Base-by-base conservation (phyloP, 2,797 vertebrate genomes). In the Triplophysa bombifrons region DNA sequence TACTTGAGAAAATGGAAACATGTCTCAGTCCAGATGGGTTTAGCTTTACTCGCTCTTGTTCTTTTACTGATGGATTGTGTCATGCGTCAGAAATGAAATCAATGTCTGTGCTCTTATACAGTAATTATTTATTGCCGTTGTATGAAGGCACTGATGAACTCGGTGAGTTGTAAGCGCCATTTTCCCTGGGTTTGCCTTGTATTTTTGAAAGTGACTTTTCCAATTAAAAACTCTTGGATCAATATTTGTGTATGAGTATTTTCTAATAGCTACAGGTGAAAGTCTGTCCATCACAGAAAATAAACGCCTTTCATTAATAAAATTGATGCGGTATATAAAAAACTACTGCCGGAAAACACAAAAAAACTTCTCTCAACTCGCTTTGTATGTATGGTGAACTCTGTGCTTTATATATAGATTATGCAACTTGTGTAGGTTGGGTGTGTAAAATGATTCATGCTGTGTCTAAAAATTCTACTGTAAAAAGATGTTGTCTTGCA, bases 161-260 rank as follows among this genome's bases (percentile, higher is more conserved):
- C 74, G 84, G 65, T 86, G 87, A 85, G 86, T 63, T 84, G 80
- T 88, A 89, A 88, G 85, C 88, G 80, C 87, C 87, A 87, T 83
- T 87, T 87, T 79, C 88, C 88, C 84, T 88, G 88, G 87, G 84
- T 87, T 58, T 79, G 72, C 73, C 82, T 87, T 87, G 82, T 86
- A 82, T 88, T 92, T 94, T 92, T 90, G 81, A 90, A 86, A 90
- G 84, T 19, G 68, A 74, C 77, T 82, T 87, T 93, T 92, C 82
- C 89, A 91, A 92, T 92, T 93, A 93, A 92, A 92, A 91, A 89
- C 87, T 80, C 77, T 85, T 55, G 80, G 86, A 89, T 87, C 74
- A 83, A 78, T 87, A 84, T 74, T 3, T 1, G n/a, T 80, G 44
- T n/a, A 19, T 70, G 16, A 70, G 53, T 20, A 3, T 66, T 0